phyloP scores from a whole-genome alignment of 1,140 invertebrate species.

The Coenobita brevimanus region DNA sequence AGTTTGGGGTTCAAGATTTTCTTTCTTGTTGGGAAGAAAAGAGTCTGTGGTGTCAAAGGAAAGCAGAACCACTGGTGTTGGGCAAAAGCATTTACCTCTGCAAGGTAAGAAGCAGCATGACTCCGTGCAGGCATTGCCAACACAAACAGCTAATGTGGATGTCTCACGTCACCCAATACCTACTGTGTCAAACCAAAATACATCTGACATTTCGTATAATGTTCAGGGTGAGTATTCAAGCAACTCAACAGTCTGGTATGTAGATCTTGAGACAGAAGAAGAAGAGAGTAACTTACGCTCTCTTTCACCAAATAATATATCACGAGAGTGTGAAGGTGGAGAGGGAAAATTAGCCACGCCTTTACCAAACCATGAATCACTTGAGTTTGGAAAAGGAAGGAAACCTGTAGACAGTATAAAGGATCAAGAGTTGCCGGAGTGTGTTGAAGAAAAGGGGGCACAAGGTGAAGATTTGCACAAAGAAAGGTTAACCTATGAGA shows the following conservation, averaged over 20 bases:
- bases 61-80: background rate
- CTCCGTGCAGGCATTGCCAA: slow-evolving; percentile 27
- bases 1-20: no score
- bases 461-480: no score
- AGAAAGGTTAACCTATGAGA: no score
- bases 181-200: slow-evolving; percentile 29
- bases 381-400: no score
- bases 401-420: no score
- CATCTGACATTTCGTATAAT: background rate
- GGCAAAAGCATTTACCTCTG: background rate
- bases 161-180: background rate
- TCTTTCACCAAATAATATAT: background rate
- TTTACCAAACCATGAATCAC: no score
- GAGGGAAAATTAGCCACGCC: no score
- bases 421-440: no score
- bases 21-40: no score
- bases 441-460: no score
- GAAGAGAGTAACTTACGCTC: background rate
- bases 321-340: no score
- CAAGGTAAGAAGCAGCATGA: background rate
- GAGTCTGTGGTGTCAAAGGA: no score
- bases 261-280: background rate
- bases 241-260: slow-evolving; percentile 26
- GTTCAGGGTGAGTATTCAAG: background rate
- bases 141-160: slow-evolving; percentile 31